phyloP scores from a whole-genome alignment of 2,797 vertebrate species.

The Sebastes vulpes region DNA sequence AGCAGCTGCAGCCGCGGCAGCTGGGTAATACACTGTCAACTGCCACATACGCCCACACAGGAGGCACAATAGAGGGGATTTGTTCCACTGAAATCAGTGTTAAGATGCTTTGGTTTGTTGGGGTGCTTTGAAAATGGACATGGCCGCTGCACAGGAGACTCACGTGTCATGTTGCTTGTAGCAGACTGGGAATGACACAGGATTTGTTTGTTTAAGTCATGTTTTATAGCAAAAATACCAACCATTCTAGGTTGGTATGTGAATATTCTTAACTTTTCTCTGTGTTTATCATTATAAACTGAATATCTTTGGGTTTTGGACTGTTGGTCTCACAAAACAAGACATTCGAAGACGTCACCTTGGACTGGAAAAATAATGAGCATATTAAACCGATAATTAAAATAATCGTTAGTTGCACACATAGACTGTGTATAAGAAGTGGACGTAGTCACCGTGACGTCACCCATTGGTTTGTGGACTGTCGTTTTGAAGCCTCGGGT shows the following conservation, averaged over 20 bases:
- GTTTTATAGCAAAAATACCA: background rate
- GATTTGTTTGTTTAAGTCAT: background rate
- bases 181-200: conserved; percentile 14
- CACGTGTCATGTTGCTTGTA: background rate
- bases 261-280: background rate
- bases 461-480: no score
- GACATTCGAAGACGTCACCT: background rate
- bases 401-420: background rate
- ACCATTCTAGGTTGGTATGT: background rate
- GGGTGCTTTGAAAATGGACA: conserved; percentile 37
- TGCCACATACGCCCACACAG: conserved; percentile 59
- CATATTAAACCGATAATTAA: background rate
- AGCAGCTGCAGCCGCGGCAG: conserved; percentile 68
- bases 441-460: no score
- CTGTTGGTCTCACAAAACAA: background rate
- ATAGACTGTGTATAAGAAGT: no score
- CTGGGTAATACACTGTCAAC: conserved; percentile 62
- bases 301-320: background rate
- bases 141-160: conserved; percentile 4
- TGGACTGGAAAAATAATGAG: background rate
- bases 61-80: conserved; percentile 55
- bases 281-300: background rate
- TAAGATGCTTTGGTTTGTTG: conserved; percentile 44
- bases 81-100: conserved; percentile 62
- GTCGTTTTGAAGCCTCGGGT: no score